These are phyloP conservation scores for Lycophotia porphyrea DNA, from an alignment of 2,888 invertebrate genomes.

Conservation along the genomic window DNA sequence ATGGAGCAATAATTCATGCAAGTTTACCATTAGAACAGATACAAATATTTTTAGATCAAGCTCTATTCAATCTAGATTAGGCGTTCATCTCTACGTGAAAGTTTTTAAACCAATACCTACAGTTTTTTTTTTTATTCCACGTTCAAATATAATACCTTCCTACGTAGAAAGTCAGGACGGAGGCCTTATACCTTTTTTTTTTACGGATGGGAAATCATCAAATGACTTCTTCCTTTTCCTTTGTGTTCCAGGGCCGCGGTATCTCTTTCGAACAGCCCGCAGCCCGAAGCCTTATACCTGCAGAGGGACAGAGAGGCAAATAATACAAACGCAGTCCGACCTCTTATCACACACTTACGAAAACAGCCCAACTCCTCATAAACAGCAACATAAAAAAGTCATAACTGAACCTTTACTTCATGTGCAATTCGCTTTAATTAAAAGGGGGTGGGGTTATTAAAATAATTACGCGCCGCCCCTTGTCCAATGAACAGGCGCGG, in stretches of 20 bases:
- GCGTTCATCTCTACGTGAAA: neutral
- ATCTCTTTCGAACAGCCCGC: no score
- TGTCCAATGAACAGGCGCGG: slow-evolving; percentile 82
- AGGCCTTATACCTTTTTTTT: no score
- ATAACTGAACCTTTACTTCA: slow-evolving; percentile 47
- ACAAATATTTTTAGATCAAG: neutral
- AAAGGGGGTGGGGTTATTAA: slow-evolving; percentile 87
- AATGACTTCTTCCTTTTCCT: no score
- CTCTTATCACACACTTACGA: slow-evolving; percentile 14
- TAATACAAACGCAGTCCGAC: neutral
- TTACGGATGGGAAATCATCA: no score
- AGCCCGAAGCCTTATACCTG: fast-evolving
- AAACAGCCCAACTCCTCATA: slow-evolving; percentile 24
- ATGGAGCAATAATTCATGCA: neutral
- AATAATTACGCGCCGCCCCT: slow-evolving; percentile 86
- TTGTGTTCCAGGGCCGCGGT: no score
- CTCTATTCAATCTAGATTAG: neutral
- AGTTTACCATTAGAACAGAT: neutral
- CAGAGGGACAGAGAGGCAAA: neutral
- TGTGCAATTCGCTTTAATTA: slow-evolving; percentile 80
- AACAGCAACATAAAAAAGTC: slow-evolving; percentile 43
- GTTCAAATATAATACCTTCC: neutral
- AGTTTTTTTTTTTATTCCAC: neutral
- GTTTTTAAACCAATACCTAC: neutral
- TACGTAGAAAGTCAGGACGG: neutral